phyloP scores from a whole-genome alignment of 1,140 invertebrate genomes.

The Cotesia glomerata region DNA sequence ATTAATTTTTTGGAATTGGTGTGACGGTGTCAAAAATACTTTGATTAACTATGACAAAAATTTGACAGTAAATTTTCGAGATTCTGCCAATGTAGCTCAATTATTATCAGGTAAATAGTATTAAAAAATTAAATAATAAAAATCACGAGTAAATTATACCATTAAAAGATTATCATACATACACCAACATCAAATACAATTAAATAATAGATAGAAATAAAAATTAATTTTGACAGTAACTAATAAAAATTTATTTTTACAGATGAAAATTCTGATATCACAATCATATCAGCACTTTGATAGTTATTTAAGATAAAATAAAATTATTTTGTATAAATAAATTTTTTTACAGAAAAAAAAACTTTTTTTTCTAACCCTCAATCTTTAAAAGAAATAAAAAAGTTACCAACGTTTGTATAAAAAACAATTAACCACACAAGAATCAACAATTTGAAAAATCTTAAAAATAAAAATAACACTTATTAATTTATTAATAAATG shows the following conservation, averaged over 20 bases:
- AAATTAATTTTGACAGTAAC: too few species aligned
- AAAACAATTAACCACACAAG: too few species aligned
- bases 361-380: background rate
- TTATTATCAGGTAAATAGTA: slow-evolving; percentile 44
- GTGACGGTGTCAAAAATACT: slow-evolving; percentile 42
- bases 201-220: too few species aligned
- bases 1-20: slow-evolving; percentile 61
- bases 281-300: too few species aligned
- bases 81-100: slow-evolving; percentile 39
- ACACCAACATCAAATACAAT: too few species aligned
- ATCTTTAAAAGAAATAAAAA: background rate
- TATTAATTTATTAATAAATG: too few species aligned
- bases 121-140: too few species aligned
- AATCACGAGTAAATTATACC: too few species aligned
- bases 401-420: background rate
- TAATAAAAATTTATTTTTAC: too few species aligned
- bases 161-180: too few species aligned
- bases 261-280: too few species aligned
- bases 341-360: background rate
- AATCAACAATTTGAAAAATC: background rate
- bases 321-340: background rate
- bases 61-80: slow-evolving; percentile 41
- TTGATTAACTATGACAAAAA: slow-evolving; percentile 49
- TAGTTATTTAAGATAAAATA: background rate
- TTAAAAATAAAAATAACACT: too few species aligned